Base-by-base conservation (phyloP, 1,140 invertebrate species). In the Lordiphosa stackelbergi region DNA sequence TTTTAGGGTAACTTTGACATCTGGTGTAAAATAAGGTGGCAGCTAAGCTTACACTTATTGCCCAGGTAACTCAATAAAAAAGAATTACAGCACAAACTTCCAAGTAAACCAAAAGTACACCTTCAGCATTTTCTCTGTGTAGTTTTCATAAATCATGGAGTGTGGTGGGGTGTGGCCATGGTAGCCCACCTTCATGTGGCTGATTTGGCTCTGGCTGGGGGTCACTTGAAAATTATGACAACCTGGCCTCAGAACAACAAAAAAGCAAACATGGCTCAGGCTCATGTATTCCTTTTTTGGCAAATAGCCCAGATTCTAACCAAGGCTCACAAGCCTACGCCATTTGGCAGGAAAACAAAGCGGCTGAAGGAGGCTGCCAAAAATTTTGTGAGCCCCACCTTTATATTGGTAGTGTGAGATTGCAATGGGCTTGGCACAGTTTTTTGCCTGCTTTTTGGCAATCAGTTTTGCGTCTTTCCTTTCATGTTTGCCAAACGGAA, bases 171-270 rank as follows among this genome's bases (percentile, higher is more conserved):
- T n/a, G 38, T 35, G 42, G 41, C 43, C 31, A 59, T 45, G 53
- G 42, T 53, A 16, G 31, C 58, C 66, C 45, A 31, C 53, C 49
- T 66, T 52, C 24, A 58, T 66, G 43, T 46, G 64, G 38, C 53
- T 48, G 53, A 12, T 38, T 7, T 11, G 42, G 28, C 10, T 9
- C 36, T 19, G 34, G 3, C 11, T 35, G 48, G 31, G 70, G 75
- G 74, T 79, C 74, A 78, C 70, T 81, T 70, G 56, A 64, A 81
- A 78, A 81, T 78, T 81, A 78, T 78, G 74, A 81, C 75, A 81
- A 63, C 69, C 54, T 55, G 71, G 74, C 56, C 70, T 56, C 69
- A 72, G 43, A 16, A 46, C 13, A 2, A 35, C 16, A 10, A 8
- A 19, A 38, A 43, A 41, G n/a, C 31, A 49, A 53, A 36, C 28